Evolutionary conservation across 2,888 invertebrate genomes (phyloP).

Genomic region (Andrena flavipes): DNA sequence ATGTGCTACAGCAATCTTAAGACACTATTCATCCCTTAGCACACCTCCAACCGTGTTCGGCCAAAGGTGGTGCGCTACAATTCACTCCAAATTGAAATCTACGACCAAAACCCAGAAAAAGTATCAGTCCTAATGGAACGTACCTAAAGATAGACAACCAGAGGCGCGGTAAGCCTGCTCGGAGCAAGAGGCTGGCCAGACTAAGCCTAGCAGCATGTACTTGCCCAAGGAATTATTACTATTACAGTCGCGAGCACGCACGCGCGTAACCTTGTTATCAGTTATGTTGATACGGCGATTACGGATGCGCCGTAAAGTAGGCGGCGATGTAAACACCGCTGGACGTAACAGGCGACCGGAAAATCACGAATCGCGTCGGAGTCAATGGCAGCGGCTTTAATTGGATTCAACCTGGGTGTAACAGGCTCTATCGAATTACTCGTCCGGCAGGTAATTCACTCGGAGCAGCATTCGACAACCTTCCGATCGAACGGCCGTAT

Average conservation of each 20-base stretch:
- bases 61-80: too few relatives aligned
- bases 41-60: too few relatives aligned
- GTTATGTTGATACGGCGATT: slow-evolving; percentile 47
- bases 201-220: slow-evolving; percentile 38
- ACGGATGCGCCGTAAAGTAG: slow-evolving; percentile 58
- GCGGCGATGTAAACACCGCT: slow-evolving; percentile 23
- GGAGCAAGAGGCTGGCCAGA: neutral
- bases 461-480: slow-evolving; percentile 46
- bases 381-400: slow-evolving; percentile 38
- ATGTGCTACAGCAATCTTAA: too few relatives aligned
- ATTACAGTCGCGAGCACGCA: slow-evolving; percentile 45
- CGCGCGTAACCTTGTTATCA: slow-evolving; percentile 63
- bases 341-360: slow-evolving; percentile 24
- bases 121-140: too few relatives aligned
- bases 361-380: slow-evolving; percentile 43
- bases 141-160: neutral
- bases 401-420: slow-evolving; percentile 53
- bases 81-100: too few relatives aligned
- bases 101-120: too few relatives aligned
- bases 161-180: neutral
- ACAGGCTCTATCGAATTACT: slow-evolving; percentile 63
- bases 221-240: slow-evolving; percentile 63
- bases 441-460: slow-evolving; percentile 43
- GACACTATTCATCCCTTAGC: too few relatives aligned
- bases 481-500: slow-evolving; percentile 34